Base-by-base conservation (phyloP, 2,113 vertebrate genomes). In the Heteronetta atricapilla region DNA sequence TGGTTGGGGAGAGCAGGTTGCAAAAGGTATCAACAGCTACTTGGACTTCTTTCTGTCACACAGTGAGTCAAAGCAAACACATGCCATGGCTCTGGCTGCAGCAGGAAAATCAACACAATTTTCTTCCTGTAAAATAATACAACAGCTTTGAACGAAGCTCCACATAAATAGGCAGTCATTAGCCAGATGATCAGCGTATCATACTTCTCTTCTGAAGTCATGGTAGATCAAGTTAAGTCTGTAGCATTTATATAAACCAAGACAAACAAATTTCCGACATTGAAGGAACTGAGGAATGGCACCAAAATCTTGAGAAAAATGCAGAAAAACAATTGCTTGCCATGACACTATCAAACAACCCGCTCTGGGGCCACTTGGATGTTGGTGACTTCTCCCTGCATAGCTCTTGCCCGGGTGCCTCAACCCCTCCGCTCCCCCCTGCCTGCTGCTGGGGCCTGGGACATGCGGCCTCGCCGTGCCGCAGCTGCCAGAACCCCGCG, bases 1-100 rank as follows among this genome's bases (percentile, higher is more conserved):
- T 28, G 59, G 19, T 0, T 20, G 64, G 68, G 68, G 8, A 76
- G 58, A 56, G 55, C 38, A 69, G 33, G 64, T 20, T 80, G 80
- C 53, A 11, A 8, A 70, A 76, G 44, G 66, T 15, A 48, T 1
- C 5, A 1, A 16, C 26, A 26, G 70, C 56, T 15, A 0, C 46
- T 1, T 4, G 42, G 79, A 40, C 19, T 20, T 50, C 19, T 16
- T 4, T 19, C 50, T 20, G 0, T 21, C 36, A 2, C 4, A 11
- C 4, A 0, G 19, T 12, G 33, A 58, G 28, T 19, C 10, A 10
- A 18, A 13, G n/a, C 44, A 38, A 56, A 31, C 1, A 9, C 29
- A 18, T 11, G 1, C 8, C 48, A 20, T 1, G 0, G 56, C 31
- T 38, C 72, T 3, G 28, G 72, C 62, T 58, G 34, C 66, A 19